A percentile compares a stretch with the other conserved stretches of the same genome.
These are phyloP conservation scores for Pandemis corylana DNA, from an alignment of 2,888 invertebrate species.

Conservation along the genomic window DNA sequence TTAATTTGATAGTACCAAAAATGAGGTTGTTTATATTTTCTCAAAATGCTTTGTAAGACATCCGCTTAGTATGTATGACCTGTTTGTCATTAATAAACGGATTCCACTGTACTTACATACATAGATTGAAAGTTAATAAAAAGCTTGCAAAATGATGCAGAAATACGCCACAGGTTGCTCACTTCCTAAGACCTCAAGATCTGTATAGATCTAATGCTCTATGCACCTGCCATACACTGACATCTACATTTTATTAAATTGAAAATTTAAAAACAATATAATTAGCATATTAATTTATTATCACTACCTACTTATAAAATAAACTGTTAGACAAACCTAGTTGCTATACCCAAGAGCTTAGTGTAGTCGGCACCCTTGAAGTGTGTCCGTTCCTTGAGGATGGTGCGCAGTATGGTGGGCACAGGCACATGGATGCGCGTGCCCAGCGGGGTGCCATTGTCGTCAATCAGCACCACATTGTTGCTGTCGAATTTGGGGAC, in stretches of 20 bases:
- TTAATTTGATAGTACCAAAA: too few relatives aligned
- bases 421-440: constrained; percentile 98
- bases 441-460: constrained; percentile 96
- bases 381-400: constrained; percentile 91
- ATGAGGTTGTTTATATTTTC: too few relatives aligned
- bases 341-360: constrained; percentile 95
- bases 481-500: constrained; percentile 97
- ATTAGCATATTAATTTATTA: constrained; percentile 50
- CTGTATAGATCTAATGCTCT: too few relatives aligned
- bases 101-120: too few relatives aligned
- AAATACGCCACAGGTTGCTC: too few relatives aligned
- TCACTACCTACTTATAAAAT: constrained; percentile 51
- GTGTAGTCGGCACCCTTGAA: constrained; percentile 96
- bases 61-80: too few relatives aligned
- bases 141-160: too few relatives aligned
- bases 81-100: too few relatives aligned
- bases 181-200: too few relatives aligned
- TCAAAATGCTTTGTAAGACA: too few relatives aligned
- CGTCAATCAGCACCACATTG: constrained; percentile 97
- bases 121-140: too few relatives aligned
- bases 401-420: constrained; percentile 94
- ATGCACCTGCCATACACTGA: not conserved
- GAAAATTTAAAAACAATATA: not conserved
- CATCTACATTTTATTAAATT: not conserved
- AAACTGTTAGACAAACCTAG: constrained; percentile 89